Base-by-base conservation (phyloP, 2,113 vertebrate genomes). In the Gallinago media region DNA sequence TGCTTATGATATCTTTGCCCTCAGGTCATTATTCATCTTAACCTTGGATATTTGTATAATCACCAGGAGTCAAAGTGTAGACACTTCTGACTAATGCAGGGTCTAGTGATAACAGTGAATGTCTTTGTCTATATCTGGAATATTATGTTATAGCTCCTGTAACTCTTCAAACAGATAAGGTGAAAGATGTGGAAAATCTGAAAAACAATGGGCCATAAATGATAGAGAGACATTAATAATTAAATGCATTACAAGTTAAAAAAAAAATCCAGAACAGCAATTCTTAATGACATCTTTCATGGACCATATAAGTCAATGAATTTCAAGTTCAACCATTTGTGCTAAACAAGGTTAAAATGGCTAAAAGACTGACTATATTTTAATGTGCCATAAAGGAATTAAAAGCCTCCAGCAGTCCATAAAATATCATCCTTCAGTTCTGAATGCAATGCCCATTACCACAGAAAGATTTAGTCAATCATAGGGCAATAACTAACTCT, bases 311-410 rank as follows among this genome's bases (percentile, higher is more conserved):
- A 97, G 80, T 94, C 88, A 1, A 91, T 98, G 97, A 93, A 97
- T 98, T 98, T 97, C 91, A 95, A 97, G 89, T 97, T 92, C 95
- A 97, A 92, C 80, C 91, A 79, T 97, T 96, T 98, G 92, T 98
- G 97, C 96, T 97, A 98, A 98, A 98, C 96, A 98, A 98, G 97
- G 97, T 98, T 98, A 97, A 98, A 98, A 96, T 92, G 95, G 82
- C 96, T 97, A 82, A 96, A 97, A 97, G 96, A 90, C 89, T 75
- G 93, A 97, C 96, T 97, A 27, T 96, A 65, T 97, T 97, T 98
- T 97, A 98, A 98, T 97, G 89, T 94, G 92, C 95, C 96, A 18
- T 86, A 94, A 96, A 93, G 95, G 96, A 98, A 98, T 97, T 97
- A 97, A 98, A 97, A 98, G 93, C 93, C 91, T 94, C 80, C 80